phyloP scores from a whole-genome alignment of 2,797 vertebrate species.

The Pipistrellus pipistrellus region DNA sequence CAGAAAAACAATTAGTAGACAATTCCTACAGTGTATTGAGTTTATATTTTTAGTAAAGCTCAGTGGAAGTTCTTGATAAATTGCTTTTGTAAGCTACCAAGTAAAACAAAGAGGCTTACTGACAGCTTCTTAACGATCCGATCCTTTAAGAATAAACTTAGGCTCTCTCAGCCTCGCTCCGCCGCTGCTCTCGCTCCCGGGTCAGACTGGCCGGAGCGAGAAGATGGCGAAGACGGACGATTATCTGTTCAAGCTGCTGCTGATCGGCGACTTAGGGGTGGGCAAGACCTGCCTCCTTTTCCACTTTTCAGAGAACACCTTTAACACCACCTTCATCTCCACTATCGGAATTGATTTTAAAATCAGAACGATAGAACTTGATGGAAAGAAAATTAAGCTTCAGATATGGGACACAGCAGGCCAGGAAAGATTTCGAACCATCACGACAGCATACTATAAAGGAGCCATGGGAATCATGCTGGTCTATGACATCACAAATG shows the following conservation, averaged over 20 bases:
- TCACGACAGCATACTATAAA: constrained; percentile 99
- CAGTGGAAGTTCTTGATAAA: constrained; percentile 44
- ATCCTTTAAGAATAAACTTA: constrained; percentile 35
- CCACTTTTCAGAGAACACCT: constrained; percentile 98
- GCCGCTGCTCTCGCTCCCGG: constrained; percentile 45
- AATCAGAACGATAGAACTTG: constrained; percentile 98
- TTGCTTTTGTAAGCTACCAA: constrained; percentile 30
- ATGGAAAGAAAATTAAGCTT: constrained; percentile 99
- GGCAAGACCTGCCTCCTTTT: constrained; percentile 98
- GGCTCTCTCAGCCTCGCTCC: constrained; percentile 43
- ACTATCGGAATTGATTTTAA: constrained; percentile 99
- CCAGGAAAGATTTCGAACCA: constrained; percentile 99
- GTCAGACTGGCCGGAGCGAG: constrained; percentile 86
- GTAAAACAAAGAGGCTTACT: not conserved
- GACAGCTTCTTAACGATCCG: constrained; percentile 35
- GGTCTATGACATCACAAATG: constrained; percentile 99
- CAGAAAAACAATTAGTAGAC: not conserved
- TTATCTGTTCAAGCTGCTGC: constrained; percentile 98
- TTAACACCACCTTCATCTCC: constrained; percentile 99
- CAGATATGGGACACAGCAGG: constrained; percentile 99
- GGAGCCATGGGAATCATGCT: constrained; percentile 99
- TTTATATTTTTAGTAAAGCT: constrained; percentile 46
- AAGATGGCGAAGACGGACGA: constrained; percentile 99
- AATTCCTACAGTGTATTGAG: not conserved
- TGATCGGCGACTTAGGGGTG: constrained; percentile 98